Evolutionary conservation across 2,888 invertebrate genomes (phyloP), one percentile per base, ranked within the genome.

Genomic region (Plebejus melissa): DNA sequence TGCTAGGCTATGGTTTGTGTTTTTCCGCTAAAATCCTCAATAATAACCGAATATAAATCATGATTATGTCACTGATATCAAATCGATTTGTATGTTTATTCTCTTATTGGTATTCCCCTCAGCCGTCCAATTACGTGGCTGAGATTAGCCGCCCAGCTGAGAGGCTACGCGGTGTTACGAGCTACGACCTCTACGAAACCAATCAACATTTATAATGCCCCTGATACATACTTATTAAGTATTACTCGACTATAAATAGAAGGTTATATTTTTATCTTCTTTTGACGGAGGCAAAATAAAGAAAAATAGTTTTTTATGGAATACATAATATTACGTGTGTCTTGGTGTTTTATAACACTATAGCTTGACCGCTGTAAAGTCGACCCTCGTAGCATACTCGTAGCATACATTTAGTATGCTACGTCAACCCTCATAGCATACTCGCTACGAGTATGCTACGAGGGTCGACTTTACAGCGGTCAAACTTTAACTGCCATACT

Each of bases 201-300:
- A 65, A 65, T 65, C 65, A 65, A 32, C 32, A 65, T 65, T 65
- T 32, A 13, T 60, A 60, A 60, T 60, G 28, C 60, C 6, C 60
- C 22, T 58, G 22, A 22, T 58, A 58, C 58, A 58, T 58, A 22
- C 7, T 22, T 22, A 58, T 22, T 58, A 16, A 7, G n/a, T 57
- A 57, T 22, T 57, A 11, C 57, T n/a, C n/a, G 16, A n/a, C 6
- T 6, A 38, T 4, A 4, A 16, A n/a, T n/a, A 57, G 4, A 16
- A 13, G 7, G 57, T 5, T 2, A n/a, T 57, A 11, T 50, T 50
- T 50, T 50, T 50, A 11, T 50, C 38, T 38, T 38, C 6, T 7
- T 38, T 38, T 38, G 38, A 38, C 6, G 6, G 38, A 38, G 38
- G 38, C 38, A 6, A 38, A 38, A 5, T 38, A 38, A 5, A 38